These are phyloP conservation scores for Zoanthus sansibaricus DNA, from an alignment of 92 coral and sea anemone genomes.

Conservation along the genomic window DNA sequence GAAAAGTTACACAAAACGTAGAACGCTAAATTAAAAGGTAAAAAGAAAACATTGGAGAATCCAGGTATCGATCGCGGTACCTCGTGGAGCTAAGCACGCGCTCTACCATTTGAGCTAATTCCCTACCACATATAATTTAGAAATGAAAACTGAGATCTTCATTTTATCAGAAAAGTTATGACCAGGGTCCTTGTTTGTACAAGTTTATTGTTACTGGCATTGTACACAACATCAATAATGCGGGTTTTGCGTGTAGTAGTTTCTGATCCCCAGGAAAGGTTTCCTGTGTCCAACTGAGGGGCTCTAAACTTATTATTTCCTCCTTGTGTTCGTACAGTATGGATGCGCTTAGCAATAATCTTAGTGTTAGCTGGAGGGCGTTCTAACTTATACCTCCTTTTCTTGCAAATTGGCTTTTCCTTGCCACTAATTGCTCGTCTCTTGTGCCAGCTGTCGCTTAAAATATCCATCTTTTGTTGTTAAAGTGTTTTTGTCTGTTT, in stretches of 20 bases:
- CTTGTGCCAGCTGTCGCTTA: slow-evolving; percentile 99
- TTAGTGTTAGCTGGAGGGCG: slow-evolving; percentile 99
- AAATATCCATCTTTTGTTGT: slow-evolving; percentile 70
- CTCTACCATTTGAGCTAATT: no score
- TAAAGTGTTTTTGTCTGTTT: no score
- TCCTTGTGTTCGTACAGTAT: slow-evolving; percentile 91
- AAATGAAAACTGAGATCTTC: no score
- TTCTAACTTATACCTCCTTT: slow-evolving; percentile 94
- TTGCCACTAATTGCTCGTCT: slow-evolving; percentile 97
- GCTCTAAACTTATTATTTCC: slow-evolving; percentile 96
- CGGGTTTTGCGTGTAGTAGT: slow-evolving; percentile 98
- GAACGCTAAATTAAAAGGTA: no score
- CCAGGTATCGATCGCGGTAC: no score
- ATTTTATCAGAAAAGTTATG: no score
- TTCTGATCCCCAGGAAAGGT: slow-evolving; percentile 99
- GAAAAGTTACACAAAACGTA: no score
- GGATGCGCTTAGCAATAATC: slow-evolving; percentile 97
- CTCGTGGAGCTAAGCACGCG: no score
- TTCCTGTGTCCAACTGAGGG: slow-evolving; percentile 93
- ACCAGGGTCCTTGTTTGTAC: slow-evolving; percentile 98
- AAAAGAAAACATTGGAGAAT: no score
- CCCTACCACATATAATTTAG: no score
- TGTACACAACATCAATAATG: slow-evolving; percentile 97
- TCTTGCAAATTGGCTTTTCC: slow-evolving; percentile 89
- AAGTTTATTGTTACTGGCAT: slow-evolving; percentile 98